phyloP scores from a whole-genome alignment of 2,888 invertebrate genomes.

The Deilephila porcellus region DNA sequence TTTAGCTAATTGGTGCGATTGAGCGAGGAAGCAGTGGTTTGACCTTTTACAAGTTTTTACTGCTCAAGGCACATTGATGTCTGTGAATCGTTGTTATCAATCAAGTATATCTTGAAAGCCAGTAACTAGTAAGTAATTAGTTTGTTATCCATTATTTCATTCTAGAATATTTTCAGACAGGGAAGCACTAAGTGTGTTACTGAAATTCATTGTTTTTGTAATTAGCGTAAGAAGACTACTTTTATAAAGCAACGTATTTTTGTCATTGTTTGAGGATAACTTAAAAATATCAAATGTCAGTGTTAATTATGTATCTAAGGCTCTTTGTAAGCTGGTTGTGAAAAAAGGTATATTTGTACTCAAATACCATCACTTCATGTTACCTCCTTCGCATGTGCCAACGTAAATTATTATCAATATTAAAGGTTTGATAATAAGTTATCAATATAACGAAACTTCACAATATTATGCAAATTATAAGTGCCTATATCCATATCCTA shows the following conservation, averaged over 20 bases:
- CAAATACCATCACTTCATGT: too few relatives aligned
- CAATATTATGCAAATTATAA: slow-evolving; percentile 51
- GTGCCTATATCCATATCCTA: slow-evolving; percentile 40
- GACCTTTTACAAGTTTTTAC: slow-evolving; percentile 64
- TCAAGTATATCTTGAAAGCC: slow-evolving; percentile 35
- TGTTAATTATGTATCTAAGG: too few relatives aligned
- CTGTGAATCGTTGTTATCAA: slow-evolving; percentile 43
- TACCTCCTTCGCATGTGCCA: not conserved
- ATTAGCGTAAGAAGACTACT: not conserved
- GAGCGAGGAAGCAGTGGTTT: slow-evolving; percentile 61
- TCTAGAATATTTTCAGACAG: not conserved
- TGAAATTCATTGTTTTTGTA: not conserved
- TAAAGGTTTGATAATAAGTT: slow-evolving; percentile 6
- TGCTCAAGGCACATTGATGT: slow-evolving; percentile 56
- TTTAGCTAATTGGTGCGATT: slow-evolving; percentile 55
- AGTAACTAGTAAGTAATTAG: not conserved
- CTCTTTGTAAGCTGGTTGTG: too few relatives aligned
- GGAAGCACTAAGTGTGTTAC: not conserved
- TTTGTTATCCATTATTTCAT: slow-evolving; percentile 7
- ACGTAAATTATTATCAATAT: not conserved
- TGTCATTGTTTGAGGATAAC: too few relatives aligned
- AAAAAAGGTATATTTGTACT: too few relatives aligned
- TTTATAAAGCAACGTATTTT: not conserved
- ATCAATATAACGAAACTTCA: not conserved
- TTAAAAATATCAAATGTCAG: too few relatives aligned